Evolutionary conservation across 2,888 invertebrate species (phyloP).

Genomic region (Apamea monoglypha): DNA sequence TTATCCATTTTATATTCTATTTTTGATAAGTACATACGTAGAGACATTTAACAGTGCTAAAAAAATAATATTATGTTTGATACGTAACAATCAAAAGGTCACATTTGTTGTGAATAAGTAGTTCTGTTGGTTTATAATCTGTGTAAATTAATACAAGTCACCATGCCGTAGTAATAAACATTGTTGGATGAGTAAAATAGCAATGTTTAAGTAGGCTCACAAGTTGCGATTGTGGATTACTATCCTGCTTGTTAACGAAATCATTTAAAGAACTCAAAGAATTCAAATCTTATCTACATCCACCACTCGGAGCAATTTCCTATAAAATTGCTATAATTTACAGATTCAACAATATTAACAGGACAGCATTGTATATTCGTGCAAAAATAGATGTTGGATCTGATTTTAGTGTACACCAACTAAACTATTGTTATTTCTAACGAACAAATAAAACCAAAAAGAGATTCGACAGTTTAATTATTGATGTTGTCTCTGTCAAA

Average conservation of each 20-base stretch:
- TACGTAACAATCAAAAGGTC: constrained; percentile 8
- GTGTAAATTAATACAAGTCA: constrained; percentile 1
- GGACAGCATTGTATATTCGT: neutral
- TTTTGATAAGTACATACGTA: constrained; percentile 20
- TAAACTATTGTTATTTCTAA: neutral
- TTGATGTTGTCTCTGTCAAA: neutral
- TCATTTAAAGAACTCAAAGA: neutral
- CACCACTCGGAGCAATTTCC: neutral
- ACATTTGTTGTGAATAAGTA: constrained; percentile 1
- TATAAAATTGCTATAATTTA: neutral
- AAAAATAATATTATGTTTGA: constrained; percentile 6
- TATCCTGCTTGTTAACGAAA: neutral
- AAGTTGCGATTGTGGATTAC: neutral
- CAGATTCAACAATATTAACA: neutral
- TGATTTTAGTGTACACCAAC: constrained; percentile 14
- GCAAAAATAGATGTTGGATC: constrained; percentile 17
- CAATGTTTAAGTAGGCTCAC: neutral
- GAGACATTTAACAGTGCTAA: constrained; percentile 1
- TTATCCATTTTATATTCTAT: constrained; percentile 6
- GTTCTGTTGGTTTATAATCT: neutral
- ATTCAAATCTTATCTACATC: neutral
- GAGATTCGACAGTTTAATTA: neutral
- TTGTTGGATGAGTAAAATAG: neutral
- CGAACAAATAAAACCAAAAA: neutral
- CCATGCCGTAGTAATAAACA: neutral